phyloP scores from a whole-genome alignment of 2,113 vertebrate species.

The Gasterosteus nipponicus region DNA sequence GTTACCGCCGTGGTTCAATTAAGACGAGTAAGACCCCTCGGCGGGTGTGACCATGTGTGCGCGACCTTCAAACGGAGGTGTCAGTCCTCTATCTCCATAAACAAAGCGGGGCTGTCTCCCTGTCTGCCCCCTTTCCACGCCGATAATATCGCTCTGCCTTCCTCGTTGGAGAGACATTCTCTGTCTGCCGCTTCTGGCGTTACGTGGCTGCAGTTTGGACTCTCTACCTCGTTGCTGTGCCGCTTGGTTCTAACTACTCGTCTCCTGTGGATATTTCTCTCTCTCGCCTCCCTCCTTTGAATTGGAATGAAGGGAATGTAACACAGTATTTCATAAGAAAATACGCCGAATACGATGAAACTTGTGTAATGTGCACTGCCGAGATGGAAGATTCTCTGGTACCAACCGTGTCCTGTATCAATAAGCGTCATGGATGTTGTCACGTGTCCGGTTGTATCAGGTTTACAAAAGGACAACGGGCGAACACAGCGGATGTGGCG shows the following conservation, averaged over 20 bases:
- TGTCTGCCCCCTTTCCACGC: not conserved
- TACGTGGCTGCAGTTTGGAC: not conserved
- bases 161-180: not conserved
- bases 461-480: not conserved
- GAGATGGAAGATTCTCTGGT: not conserved
- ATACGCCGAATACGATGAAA: not conserved
- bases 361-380: not conserved
- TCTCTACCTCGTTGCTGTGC: not conserved
- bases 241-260: not conserved
- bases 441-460: too few relatives aligned
- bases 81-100: not conserved
- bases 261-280: not conserved
- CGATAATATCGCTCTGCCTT: not conserved
- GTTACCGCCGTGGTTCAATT: not conserved
- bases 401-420: not conserved
- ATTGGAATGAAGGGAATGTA: constrained; percentile 20
- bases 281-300: constrained; percentile 9
- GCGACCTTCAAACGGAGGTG: constrained; percentile 11
- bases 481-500: not conserved
- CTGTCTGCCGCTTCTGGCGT: not conserved
- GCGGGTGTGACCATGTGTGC: not conserved
- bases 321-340: constrained; percentile 14
- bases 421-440: too few relatives aligned
- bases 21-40: not conserved
- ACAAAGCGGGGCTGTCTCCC: not conserved